Conservation (phyloP, 2,797 vertebrate species). For the Sebastes hopkinsi region DNA sequence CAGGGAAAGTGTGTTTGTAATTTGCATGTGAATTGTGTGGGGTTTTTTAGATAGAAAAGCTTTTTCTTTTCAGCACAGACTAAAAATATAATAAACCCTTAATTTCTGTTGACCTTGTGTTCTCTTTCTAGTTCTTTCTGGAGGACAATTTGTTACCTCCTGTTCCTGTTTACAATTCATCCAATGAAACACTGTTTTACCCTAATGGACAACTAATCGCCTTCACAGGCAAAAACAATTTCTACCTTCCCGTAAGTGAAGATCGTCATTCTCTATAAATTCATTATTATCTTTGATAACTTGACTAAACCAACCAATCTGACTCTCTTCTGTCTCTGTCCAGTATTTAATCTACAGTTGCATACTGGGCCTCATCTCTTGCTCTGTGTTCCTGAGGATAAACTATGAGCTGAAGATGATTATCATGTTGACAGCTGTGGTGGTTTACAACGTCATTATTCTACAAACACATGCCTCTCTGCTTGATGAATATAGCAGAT, state of each 20-base stretch:
- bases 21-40: conserved; percentile 5
- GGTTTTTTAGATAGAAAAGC: not conserved
- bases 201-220: conserved; percentile 77
- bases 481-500: conserved; percentile 91
- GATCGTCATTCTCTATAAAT: not conserved
- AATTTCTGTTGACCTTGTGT: conserved; percentile 20
- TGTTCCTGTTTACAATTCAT: conserved; percentile 84
- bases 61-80: not conserved
- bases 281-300: not conserved
- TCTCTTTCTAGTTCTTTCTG: conserved; percentile 90
- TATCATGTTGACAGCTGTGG: conserved; percentile 90
- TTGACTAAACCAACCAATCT: not conserved
- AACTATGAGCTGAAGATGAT: conserved; percentile 96
- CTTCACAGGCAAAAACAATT: conserved; percentile 87
- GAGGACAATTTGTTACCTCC: conserved; percentile 79
- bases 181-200: conserved; percentile 86
- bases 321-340: conserved; percentile 1
- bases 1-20: not conserved
- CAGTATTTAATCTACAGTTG: conserved; percentile 98
- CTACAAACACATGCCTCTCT: conserved; percentile 89
- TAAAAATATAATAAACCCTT: not conserved
- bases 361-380: conserved; percentile 92
- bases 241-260: conserved; percentile 95
- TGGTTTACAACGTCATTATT: conserved; percentile 91
- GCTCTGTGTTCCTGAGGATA: conserved; percentile 94